These are phyloP conservation scores for Murina feae DNA, from an alignment of 2,113 vertebrate species.

Conservation along the genomic window DNA sequence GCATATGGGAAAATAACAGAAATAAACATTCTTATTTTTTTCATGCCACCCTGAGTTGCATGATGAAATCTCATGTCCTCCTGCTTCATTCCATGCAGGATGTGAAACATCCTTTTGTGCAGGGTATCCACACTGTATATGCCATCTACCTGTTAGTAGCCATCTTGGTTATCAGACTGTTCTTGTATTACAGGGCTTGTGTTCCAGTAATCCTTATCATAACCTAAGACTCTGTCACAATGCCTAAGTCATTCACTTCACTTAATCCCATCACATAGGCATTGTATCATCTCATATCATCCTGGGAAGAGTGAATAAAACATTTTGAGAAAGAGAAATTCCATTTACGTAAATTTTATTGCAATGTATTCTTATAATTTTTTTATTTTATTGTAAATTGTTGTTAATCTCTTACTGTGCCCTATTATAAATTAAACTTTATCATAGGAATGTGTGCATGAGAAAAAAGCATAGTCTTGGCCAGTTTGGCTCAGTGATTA, in stretches of 20 bases:
- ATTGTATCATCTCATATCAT: background rate
- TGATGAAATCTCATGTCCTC: background rate
- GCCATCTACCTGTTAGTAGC: too few relatives aligned
- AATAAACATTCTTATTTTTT: background rate
- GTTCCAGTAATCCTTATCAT: background rate
- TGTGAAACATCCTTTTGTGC: background rate
- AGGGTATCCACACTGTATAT: too few relatives aligned
- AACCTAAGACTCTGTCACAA: background rate
- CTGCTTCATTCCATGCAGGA: background rate
- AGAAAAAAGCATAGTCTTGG: background rate
- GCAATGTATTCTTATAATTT: background rate
- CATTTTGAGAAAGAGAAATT: background rate
- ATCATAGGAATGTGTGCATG: background rate
- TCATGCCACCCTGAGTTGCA: background rate
- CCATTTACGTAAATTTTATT: background rate
- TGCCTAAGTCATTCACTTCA: background rate
- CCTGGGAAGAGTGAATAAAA: background rate
- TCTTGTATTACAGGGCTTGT: background rate
- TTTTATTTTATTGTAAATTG: background rate
- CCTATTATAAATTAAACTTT: background rate
- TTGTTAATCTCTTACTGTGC: background rate
- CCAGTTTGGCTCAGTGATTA: background rate
- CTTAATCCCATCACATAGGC: background rate
- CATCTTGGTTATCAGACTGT: background rate
- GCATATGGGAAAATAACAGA: background rate